phyloP scores from a whole-genome alignment of 2,797 vertebrate species.

The Sphenopsis melanotis region DNA sequence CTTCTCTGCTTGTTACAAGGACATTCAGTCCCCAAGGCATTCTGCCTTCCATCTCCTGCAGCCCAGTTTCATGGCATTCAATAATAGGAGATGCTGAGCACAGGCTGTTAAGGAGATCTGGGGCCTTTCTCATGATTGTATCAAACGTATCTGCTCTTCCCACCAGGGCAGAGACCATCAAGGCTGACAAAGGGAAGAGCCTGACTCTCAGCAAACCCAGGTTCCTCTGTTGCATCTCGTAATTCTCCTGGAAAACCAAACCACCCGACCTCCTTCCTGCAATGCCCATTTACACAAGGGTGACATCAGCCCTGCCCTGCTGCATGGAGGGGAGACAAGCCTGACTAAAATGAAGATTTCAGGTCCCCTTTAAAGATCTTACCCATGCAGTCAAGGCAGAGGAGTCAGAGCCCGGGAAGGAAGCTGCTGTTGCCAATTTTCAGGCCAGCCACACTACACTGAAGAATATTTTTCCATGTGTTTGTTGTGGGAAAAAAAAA shows the following conservation, averaged over 20 bases:
- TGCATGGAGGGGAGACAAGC: background rate
- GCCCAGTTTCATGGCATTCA: background rate
- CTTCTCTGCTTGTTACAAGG: background rate
- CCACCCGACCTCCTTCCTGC: background rate
- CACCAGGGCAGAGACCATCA: background rate
- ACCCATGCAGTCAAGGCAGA: background rate
- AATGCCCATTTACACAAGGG: background rate
- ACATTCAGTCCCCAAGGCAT: background rate
- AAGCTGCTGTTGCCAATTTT: conserved; percentile 16
- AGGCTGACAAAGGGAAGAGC: background rate
- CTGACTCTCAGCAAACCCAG: background rate
- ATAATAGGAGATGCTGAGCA: background rate
- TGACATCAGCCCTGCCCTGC: background rate
- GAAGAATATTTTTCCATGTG: conserved; percentile 53
- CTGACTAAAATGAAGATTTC: background rate
- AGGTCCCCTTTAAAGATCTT: background rate
- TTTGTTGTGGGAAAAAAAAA: conserved; percentile 5
- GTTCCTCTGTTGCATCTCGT: background rate
- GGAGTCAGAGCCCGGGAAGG: conserved; percentile 5
- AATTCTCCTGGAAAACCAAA: background rate
- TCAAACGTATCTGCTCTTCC: background rate
- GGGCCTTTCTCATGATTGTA: background rate
- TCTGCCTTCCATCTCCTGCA: background rate
- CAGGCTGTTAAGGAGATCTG: background rate
- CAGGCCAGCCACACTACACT: background rate